phyloP scores from a whole-genome alignment of 2,113 vertebrate species.

The Prunella fulvescens region DNA sequence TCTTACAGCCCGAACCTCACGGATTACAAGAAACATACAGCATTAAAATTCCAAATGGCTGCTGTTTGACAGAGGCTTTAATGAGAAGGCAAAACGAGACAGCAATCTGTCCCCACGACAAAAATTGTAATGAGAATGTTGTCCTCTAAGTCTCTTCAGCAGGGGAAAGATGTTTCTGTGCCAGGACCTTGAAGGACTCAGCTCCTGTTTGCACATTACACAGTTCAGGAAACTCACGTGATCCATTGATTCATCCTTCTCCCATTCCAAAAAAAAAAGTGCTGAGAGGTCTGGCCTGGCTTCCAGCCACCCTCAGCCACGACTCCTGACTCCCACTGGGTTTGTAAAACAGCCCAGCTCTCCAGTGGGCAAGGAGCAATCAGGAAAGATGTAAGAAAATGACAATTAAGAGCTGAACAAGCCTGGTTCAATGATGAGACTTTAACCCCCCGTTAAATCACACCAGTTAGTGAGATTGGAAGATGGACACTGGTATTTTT shows the following conservation, averaged over 20 bases:
- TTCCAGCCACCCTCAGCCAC: not conserved
- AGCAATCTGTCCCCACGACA: not conserved
- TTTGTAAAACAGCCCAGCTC: not conserved
- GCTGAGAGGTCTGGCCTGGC: not conserved
- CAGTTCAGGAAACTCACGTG: not conserved
- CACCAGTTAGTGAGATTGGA: fast-evolving
- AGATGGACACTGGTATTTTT: not conserved
- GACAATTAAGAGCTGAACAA: not conserved
- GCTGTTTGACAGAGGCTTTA: not conserved
- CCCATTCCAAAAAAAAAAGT: not conserved
- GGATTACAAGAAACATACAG: conserved; percentile 7
- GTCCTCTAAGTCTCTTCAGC: not conserved
- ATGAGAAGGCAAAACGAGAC: not conserved
- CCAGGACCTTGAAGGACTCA: not conserved
- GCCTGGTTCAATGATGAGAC: fast-evolving
- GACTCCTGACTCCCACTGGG: not conserved
- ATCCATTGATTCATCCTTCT: not conserved
- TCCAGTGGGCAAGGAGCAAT: not conserved
- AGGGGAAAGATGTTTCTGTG: not conserved
- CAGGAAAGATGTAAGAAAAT: not conserved
- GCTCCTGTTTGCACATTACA: not conserved
- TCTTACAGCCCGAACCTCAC: not conserved
- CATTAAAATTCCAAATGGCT: conserved; percentile 4
- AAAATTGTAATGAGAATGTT: not conserved
- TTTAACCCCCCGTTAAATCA: not conserved